Conservation (phyloP, 2,113 vertebrate genomes). For the Turnix velox region DNA sequence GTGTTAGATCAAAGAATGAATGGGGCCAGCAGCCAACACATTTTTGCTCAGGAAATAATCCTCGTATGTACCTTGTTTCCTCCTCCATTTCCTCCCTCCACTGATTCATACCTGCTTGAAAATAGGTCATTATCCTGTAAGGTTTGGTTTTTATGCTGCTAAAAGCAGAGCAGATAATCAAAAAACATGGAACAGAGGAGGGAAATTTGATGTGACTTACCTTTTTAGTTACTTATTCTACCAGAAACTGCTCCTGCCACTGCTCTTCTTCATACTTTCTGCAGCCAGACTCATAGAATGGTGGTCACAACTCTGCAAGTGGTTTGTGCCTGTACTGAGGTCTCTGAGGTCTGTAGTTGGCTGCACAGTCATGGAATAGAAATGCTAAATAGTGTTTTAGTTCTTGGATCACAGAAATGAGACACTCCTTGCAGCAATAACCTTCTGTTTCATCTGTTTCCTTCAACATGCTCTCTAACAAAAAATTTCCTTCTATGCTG, state of each 20-base stretch:
- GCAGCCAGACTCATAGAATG: not conserved
- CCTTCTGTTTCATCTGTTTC: not conserved
- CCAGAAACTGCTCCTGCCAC: not conserved
- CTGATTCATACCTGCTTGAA: not conserved
- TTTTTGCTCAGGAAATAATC: not conserved
- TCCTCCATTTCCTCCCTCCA: not conserved
- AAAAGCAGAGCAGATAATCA: not conserved
- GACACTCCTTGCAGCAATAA: not conserved
- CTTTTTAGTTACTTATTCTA: not conserved
- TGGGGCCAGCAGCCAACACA: not conserved
- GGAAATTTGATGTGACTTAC: not conserved
- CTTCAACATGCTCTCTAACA: not conserved
- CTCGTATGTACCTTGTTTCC: not conserved
- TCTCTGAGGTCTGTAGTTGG: not conserved
- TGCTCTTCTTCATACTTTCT: fast-evolving
- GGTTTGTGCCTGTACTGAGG: not conserved
- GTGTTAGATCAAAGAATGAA: not conserved
- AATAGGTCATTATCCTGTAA: not conserved
- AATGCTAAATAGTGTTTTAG: not conserved
- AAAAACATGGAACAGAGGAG: not conserved
- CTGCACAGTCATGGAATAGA: not conserved
- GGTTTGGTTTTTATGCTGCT: not conserved
- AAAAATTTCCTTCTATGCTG: not conserved
- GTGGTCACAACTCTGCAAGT: not conserved
- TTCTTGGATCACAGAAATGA: not conserved